Base-by-base conservation (phyloP, 2,797 vertebrate species). In the Halcyon badia region DNA sequence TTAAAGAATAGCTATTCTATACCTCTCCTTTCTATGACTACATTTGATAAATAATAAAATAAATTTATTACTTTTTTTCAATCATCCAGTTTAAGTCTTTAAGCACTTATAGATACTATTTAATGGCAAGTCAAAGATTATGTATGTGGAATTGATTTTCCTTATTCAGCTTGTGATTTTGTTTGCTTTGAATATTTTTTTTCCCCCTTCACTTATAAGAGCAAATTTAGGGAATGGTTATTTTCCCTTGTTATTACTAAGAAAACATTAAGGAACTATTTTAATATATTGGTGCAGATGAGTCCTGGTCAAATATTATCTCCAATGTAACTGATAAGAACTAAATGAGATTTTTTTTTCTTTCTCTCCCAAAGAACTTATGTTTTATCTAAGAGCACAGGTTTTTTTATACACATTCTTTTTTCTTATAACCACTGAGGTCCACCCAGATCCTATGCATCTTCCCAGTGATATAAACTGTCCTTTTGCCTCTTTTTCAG, bases 251-350 rank as follows among this genome's bases (percentile, higher is more conserved):
- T 41, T 91, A 91, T 90, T 93, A 54, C 54, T 85, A 79, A 61
- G 68, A 76, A 93, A 94, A 93, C 35, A 83, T 91, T 95, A 96
- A 85, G 79, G 33, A 91, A 85, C 83, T 79, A 35, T 87, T 85
- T 85, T 66, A 85, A 52, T 69, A 56, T 68, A 52, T 87, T 87
- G 82, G 41, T 72, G 24, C 14, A 64, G 66, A 69, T 44, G 62
- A 87, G 17, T 87, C 31, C 46, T 57, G 41, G 39, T 20, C 5
- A 5, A 84, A 75, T 24, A 73, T 94, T 79, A 56, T 65, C 41
- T 87, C 21, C 28, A 79, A 48, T 35, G 31, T 75, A 89, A 87
- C 42, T 3, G 6, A 65, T 56, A 48, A 64, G 41, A 91, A 71
- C n/a, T 49, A 93, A 87, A 78, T 58, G 18, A 89, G 9, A 16